Conservation (phyloP, 2,888 invertebrate species). For the Salticus scenicus region DNA sequence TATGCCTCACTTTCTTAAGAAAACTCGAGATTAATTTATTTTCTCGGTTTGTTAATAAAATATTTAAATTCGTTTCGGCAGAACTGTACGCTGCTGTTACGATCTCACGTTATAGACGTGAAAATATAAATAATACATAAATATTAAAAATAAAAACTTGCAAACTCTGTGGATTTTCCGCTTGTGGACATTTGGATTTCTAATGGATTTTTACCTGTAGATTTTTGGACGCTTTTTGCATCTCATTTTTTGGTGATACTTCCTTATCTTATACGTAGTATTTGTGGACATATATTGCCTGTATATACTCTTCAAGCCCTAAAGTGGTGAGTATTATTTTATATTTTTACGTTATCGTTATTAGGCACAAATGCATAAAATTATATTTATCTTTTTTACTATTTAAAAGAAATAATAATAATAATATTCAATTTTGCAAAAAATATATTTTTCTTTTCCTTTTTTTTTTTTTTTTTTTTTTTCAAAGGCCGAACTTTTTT, state of each 20-base stretch:
- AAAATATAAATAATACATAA: background rate
- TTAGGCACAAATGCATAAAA: no score
- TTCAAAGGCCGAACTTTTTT: no score
- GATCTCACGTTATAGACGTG: background rate
- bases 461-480: no score
- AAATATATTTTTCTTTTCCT: no score
- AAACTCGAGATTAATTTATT: conserved; percentile 2
- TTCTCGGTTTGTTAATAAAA: background rate
- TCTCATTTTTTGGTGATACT: conserved; percentile 56
- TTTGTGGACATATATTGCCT: conserved; percentile 21
- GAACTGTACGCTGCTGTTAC: conserved; percentile 2
- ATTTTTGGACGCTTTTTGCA: conserved; percentile 22
- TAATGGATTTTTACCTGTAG: conserved; percentile 21
- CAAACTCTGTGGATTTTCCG: background rate
- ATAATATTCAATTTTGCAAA: no score
- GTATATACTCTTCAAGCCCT: background rate
- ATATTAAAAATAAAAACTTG: background rate
- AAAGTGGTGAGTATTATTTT: background rate
- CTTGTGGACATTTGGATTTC: background rate
- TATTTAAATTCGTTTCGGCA: conserved; percentile 15
- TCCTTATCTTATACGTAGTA: conserved; percentile 39
- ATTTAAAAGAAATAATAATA: no score
- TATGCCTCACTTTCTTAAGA: no score
- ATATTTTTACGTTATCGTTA: no score
- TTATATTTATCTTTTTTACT: no score